phyloP scores from a whole-genome alignment of 2,113 vertebrate genomes.

The Albula goreensis region DNA sequence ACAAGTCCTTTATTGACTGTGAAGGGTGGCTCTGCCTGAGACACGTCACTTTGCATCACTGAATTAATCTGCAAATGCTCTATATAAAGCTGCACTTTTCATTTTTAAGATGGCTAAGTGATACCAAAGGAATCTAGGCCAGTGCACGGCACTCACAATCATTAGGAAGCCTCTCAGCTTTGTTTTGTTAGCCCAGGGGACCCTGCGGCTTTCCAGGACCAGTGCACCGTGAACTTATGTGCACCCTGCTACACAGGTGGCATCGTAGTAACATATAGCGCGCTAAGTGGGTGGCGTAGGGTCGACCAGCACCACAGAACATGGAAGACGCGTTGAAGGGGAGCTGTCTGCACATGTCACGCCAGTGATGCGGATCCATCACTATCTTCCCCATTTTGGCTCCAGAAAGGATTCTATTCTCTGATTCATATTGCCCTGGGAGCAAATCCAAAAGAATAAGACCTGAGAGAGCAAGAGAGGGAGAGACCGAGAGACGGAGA shows the following conservation, averaged over 20 bases:
- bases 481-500: background rate
- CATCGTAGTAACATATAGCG: background rate
- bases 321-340: background rate
- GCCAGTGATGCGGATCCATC: background rate
- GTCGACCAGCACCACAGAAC: background rate
- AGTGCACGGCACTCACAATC: too few relatives aligned
- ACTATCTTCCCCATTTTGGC: background rate
- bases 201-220: background rate
- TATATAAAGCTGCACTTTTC: too few relatives aligned
- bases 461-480: slow-evolving; percentile 26
- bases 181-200: background rate
- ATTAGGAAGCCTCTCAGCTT: too few relatives aligned
- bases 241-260: too few relatives aligned
- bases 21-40: too few relatives aligned
- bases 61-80: too few relatives aligned
- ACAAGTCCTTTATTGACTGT: background rate
- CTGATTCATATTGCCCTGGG: background rate
- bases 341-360: background rate
- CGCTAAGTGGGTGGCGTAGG: background rate
- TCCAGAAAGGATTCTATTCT: background rate
- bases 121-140: too few relatives aligned
- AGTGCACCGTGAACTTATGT: background rate
- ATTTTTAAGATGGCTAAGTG: too few relatives aligned
- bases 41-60: too few relatives aligned
- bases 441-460: slow-evolving; percentile 28